Percentiles rank a stretch among this genome's conserved stretches.
phyloP scores from a whole-genome alignment of 2,888 invertebrate genomes.

The Agonopterix alstromeriana region DNA sequence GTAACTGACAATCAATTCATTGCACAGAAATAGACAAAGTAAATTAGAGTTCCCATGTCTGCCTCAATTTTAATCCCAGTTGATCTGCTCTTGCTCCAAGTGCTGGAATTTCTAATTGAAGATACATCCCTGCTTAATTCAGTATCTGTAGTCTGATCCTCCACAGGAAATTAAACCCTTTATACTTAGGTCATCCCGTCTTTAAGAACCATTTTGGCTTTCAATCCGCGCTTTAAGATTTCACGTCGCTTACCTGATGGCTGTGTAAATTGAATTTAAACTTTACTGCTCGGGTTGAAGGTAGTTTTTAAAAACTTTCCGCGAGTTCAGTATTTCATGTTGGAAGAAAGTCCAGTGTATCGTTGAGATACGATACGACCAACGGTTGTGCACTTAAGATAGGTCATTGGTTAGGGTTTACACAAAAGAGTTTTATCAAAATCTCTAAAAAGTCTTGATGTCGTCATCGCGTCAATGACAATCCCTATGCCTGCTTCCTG shows the following conservation, averaged over 20 bases:
- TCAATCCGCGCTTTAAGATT: slow-evolving; percentile 18
- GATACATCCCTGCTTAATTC: neutral
- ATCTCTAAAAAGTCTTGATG: neutral
- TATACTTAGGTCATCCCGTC: slow-evolving; percentile 26
- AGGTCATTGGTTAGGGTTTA: slow-evolving; percentile 15
- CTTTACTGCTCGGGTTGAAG: slow-evolving; percentile 23
- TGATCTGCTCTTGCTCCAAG: neutral
- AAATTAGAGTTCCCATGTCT: too few species aligned
- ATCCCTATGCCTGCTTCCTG: too few species aligned
- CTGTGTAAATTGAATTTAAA: slow-evolving; percentile 24
- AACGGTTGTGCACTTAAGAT: slow-evolving; percentile 47
- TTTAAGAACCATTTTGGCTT: slow-evolving; percentile 39
- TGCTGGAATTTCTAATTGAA: neutral
- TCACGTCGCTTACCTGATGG: slow-evolving; percentile 25
- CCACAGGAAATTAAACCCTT: slow-evolving; percentile 50
- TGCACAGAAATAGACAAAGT: too few species aligned
- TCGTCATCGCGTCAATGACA: too few species aligned
- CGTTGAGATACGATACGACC: slow-evolving; percentile 37
- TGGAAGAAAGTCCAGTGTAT: slow-evolving; percentile 40
- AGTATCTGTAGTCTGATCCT: slow-evolving; percentile 16
- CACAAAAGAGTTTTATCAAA: neutral
- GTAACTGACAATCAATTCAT: too few species aligned
- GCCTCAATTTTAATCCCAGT: too few species aligned
- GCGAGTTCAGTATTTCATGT: neutral
- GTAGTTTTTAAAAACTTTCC: slow-evolving; percentile 20